Conservation (phyloP, 1,140 invertebrate species). For the Prorops nasuta region DNA sequence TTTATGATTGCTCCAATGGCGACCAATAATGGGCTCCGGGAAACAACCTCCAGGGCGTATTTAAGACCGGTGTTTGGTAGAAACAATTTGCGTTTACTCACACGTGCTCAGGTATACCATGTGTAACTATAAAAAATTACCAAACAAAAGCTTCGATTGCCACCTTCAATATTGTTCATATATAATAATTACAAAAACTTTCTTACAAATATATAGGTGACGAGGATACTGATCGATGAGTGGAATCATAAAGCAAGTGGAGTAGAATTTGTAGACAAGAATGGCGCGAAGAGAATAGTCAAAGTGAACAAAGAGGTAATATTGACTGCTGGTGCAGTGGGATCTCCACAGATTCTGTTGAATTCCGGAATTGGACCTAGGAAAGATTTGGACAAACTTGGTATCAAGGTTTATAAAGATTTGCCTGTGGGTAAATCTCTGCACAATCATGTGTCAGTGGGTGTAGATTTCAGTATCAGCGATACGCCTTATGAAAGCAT, state of each 20-base stretch:
- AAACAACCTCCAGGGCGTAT: conserved; percentile 56
- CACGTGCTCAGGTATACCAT: conserved; percentile 38
- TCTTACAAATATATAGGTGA: conserved; percentile 36
- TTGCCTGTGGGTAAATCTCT: conserved; percentile 62
- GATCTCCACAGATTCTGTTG: conserved; percentile 69
- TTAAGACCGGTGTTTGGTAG: conserved; percentile 51
- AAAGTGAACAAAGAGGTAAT: conserved; percentile 63
- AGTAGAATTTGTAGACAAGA: conserved; percentile 60
- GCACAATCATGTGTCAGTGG: conserved; percentile 57
- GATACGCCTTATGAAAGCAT: conserved; percentile 41
- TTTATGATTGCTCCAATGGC: conserved; percentile 60
- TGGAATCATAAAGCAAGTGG: conserved; percentile 59
- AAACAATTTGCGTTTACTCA: conserved; percentile 50
- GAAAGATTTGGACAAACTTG: conserved; percentile 56
- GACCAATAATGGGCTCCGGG: conserved; percentile 60
- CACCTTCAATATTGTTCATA: no score
- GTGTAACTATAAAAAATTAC: background rate
- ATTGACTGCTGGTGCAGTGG: conserved; percentile 66
- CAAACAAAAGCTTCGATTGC: no score
- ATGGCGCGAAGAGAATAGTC: conserved; percentile 31
- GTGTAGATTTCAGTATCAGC: conserved; percentile 45
- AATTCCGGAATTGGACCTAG: conserved; percentile 69
- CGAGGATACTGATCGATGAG: conserved; percentile 51
- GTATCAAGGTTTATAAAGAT: conserved; percentile 54
- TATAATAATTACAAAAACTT: no score